phyloP scores from a whole-genome alignment of 2,113 vertebrate genomes.

The Podocnemis expansa region DNA sequence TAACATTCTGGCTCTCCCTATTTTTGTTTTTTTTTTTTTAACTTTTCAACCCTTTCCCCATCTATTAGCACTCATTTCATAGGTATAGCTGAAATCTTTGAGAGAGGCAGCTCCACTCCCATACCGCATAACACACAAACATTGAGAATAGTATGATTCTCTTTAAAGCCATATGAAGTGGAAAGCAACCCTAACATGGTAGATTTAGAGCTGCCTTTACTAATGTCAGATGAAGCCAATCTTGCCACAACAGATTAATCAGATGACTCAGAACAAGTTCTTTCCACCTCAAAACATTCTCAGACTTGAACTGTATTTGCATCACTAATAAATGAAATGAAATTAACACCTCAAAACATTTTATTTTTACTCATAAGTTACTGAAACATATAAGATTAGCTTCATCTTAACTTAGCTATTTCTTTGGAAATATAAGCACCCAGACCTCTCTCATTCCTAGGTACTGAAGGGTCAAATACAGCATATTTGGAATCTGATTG shows the following conservation, averaged over 20 bases:
- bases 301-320: neutral
- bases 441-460: neutral
- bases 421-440: neutral
- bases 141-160: neutral
- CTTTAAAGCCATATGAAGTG: neutral
- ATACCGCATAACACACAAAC: neutral
- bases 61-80: neutral
- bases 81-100: neutral
- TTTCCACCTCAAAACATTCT: neutral
- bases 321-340: neutral
- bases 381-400: neutral
- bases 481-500: neutral
- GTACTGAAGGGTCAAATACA: neutral
- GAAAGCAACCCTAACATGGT: neutral
- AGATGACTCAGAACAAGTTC: neutral
- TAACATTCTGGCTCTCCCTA: neutral
- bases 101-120: neutral
- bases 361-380: neutral
- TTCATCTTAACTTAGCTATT: neutral
- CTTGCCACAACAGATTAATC: neutral
- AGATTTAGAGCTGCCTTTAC: neutral
- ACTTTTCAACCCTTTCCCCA: neutral
- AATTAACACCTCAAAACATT: neutral
- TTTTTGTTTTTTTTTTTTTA: neutral
- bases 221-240: neutral